Evolutionary conservation across 2,888 invertebrate species (phyloP).

Genomic region (Apamea epomidion): DNA sequence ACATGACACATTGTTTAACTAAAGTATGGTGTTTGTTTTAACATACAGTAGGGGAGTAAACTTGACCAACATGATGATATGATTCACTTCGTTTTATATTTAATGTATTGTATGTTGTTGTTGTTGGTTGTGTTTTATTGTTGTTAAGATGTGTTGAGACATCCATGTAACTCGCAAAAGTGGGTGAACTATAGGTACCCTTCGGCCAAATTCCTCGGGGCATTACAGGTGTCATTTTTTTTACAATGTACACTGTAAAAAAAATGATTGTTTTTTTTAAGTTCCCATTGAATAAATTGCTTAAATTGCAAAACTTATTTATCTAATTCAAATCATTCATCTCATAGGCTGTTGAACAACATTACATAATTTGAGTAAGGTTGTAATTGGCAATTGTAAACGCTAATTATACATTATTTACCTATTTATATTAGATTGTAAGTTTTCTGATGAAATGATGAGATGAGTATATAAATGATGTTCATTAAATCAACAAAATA

Average conservation of each 20-base stretch:
- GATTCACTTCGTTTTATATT: not conserved
- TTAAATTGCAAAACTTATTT: not conserved
- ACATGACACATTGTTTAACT: slow-evolving; percentile 9
- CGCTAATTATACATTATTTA: not conserved
- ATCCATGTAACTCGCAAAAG: not conserved
- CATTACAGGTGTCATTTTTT: no score
- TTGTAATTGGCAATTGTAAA: not conserved
- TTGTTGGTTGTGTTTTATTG: not conserved
- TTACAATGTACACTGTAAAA: not conserved
- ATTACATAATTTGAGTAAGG: not conserved
- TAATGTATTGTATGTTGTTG: not conserved
- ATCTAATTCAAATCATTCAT: not conserved
- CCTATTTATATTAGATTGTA: not conserved
- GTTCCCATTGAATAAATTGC: not conserved
- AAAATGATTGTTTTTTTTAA: not conserved
- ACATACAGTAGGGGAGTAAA: not conserved
- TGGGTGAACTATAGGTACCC: not conserved
- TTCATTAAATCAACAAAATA: not conserved
- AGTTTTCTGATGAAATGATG: not conserved
- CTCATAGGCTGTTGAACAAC: not conserved
- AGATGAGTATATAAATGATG: not conserved
- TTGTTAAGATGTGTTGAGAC: not conserved
- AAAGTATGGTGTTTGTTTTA: not conserved
- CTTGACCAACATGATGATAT: not conserved
- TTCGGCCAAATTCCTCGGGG: no score